These are phyloP conservation scores for Neuroterus valhalla DNA, from an alignment of 1,140 invertebrate species.

Conservation along the genomic window DNA sequence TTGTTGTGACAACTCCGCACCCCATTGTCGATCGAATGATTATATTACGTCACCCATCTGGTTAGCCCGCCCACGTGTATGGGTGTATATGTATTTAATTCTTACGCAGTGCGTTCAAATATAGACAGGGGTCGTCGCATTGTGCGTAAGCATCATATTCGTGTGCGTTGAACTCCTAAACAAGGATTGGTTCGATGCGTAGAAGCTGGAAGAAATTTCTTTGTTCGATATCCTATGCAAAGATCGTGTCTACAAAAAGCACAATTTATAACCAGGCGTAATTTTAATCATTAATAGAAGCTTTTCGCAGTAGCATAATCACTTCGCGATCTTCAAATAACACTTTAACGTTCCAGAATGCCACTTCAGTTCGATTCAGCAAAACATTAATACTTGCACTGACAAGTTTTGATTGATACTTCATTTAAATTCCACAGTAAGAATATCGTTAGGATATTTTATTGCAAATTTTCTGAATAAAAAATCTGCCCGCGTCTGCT, in stretches of 20 bases:
- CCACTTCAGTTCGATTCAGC: no score
- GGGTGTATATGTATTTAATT: conserved; percentile 27
- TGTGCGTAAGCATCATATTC: conserved; percentile 4
- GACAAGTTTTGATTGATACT: no score
- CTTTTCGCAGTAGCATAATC: background rate
- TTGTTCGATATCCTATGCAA: conserved; percentile 6
- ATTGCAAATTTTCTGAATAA: no score
- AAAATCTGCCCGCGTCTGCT: no score
- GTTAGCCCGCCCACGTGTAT: conserved; percentile 24
- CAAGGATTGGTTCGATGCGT: conserved; percentile 28
- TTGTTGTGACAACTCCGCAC: conserved; percentile 28
- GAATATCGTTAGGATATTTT: no score
- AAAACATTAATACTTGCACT: no score
- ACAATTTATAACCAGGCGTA: conserved; percentile 20
- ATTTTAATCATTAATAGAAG: background rate
- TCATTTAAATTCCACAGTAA: no score
- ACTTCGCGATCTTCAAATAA: background rate
- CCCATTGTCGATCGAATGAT: conserved; percentile 28
- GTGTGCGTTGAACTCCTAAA: conserved; percentile 25
- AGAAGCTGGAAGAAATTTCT: conserved; percentile 25
- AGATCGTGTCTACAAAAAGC: conserved; percentile 11
- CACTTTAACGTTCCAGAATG: background rate
- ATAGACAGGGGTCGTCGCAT: conserved; percentile 2
- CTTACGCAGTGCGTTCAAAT: conserved; percentile 1
- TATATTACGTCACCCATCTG: conserved; percentile 30